These are phyloP conservation scores for Hetaerina americana DNA, from an alignment of 1,140 invertebrate species.

Conservation along the genomic window DNA sequence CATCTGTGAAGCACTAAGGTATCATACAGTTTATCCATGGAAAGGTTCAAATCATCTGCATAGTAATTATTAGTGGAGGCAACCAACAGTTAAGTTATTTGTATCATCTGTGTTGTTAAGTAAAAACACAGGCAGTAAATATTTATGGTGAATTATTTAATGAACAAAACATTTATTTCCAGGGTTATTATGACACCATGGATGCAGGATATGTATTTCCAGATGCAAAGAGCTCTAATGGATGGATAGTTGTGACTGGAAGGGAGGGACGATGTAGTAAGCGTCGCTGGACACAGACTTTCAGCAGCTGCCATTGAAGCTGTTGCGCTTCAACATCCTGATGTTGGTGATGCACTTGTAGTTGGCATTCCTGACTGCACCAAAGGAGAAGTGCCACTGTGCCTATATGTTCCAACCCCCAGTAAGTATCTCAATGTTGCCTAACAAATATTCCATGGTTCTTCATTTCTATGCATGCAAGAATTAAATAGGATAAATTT, in stretches of 20 bases:
- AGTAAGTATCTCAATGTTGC: constrained; percentile 31
- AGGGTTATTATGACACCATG: constrained; percentile 95
- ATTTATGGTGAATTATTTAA: no score
- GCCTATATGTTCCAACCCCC: constrained; percentile 61
- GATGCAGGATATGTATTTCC: constrained; percentile 79
- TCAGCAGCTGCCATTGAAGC: constrained; percentile 82
- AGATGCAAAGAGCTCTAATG: constrained; percentile 30
- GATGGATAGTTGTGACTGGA: constrained; percentile 77
- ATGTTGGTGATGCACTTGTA: constrained; percentile 72
- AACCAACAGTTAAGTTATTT: no score
- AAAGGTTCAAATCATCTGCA: no score
- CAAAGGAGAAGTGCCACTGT: constrained; percentile 81
- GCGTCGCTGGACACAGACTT: constrained; percentile 82
- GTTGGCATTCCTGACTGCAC: constrained; percentile 77
- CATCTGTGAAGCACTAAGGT: no score
- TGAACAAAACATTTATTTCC: constrained; percentile 9
- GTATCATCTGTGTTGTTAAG: no score
- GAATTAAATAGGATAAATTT: no score
- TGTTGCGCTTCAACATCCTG: constrained; percentile 66
- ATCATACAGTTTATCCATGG: no score
- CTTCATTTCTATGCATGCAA: no score
- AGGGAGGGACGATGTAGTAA: constrained; percentile 92
- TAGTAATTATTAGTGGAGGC: no score
- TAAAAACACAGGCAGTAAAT: no score
- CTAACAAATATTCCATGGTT: no score